Base-by-base conservation (phyloP, 2,888 invertebrate species). In the Keiferia lycopersicella region DNA sequence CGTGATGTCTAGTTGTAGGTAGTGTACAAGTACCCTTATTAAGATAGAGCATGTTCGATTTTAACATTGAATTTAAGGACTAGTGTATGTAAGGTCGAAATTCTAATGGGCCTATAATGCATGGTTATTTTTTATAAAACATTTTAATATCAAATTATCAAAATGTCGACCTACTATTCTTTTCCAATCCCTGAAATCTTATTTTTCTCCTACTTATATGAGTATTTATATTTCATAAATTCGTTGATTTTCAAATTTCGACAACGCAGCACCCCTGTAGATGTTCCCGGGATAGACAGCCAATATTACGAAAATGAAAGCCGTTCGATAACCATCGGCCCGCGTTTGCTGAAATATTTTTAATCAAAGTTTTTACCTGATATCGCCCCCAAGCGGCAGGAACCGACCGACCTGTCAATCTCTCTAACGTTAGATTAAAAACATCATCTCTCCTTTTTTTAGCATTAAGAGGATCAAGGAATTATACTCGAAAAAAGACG, bases 301-400 rank as follows among this genome's bases (percentile, higher is more conserved):
- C 63, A 68, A 65, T 67, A 76, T 73, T 68, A 71, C 60, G 64
- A 68, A 70, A 62, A 69, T 71, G 74, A 77, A 76, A 78, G 70
- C 70, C 74, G 68, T 67, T 75, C 73, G 82, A 85, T 83, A 82
- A 73, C 72, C 83, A 82, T 83, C 70, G 67, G 22, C 59, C 30
- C 53, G 61, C 82, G 82, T 87, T 87, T 80, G 88, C 90, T 88
- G 87, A 89, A 90, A 89, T 86, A 88, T 89, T 88, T 88, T 88
- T 90, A 91, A 91, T 90, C 90, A 91, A 88, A 86, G 79, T 84
- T 87, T 86, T 86, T 89, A 91, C 91, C 91, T 90, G 91, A 82
- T 81, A 78, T 73, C 72, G 71, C 79, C 73, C 72, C 30, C 78
- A 78, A 80, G 78, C 81, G 79, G 79, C 81, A 78, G 81, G 81